Evolutionary conservation across 1,140 invertebrate species (phyloP), one percentile per base, ranked within the genome.

Genomic region (Ptiloglossa arizonensis): DNA sequence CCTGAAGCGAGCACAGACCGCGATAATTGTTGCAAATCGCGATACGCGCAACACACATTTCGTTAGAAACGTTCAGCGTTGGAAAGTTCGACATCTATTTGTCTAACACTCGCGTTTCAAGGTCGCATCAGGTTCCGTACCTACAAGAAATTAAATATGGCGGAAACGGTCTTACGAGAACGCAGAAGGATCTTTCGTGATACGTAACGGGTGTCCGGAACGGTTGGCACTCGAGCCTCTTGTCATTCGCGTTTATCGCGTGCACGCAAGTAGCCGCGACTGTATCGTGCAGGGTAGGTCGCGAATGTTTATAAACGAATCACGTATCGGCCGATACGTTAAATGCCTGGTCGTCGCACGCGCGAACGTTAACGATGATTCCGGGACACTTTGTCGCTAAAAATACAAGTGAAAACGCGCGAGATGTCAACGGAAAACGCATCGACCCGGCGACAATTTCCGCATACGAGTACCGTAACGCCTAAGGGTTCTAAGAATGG

Each of bases 241-340:
- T 67, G 41, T 67, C 38, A 17, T 27, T 54, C 60, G 35, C 29
- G 15, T 52, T 70, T 27, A 62, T 69, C 41, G 19, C 32, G 44
- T 69, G 63, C 59, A 64, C 38, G 59, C 22, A 19, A n/a, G 0
- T 13, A 29, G 2, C n/a, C 32, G 22, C 54, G 24, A n/a, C 29
- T 70, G 32, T 44, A 73, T 68, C 68, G 56, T 29, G 24, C 60
- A 44, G 68, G 68, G 52, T 82, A 79, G 63, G 64, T 82, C 76
- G 63, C n/a, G 80, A 59, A 73, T 81, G 80, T 79, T 81, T 81
- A 79, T 79, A 70, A 76, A 73, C 68, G 50, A 72, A 52, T 52
- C 50, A 71, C 74, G 57, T 67, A 59, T 57, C 66, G 41, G 35
- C 15, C 46, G n/a, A 62, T 63, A 54, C 27, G 15, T 29, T 24